Percentiles rank a stretch among this genome's conserved stretches.
Evolutionary conservation across 2,888 invertebrate genomes (phyloP).

Genomic region (Torymus texanus): DNA sequence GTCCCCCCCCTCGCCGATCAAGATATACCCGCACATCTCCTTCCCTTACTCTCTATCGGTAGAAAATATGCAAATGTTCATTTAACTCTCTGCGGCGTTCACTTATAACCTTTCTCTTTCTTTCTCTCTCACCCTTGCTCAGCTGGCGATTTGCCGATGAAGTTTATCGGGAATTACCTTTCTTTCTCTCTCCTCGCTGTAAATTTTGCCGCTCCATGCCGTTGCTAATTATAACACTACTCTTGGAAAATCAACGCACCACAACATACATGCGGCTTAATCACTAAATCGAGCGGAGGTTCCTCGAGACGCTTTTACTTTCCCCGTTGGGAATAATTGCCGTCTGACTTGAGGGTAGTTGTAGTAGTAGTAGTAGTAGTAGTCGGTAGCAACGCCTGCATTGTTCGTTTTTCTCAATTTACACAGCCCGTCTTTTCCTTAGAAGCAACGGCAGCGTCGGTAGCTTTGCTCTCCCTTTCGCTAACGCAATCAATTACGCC

Average conservation of each 20-base stretch:
- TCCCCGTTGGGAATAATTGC: no score
- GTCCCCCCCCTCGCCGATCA: neutral
- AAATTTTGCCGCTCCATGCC: no score
- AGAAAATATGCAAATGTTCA: constrained; percentile 39
- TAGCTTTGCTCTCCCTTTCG: neutral
- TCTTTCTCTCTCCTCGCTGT: no score
- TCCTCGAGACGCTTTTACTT: neutral
- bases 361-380: no score
- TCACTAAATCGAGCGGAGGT: constrained; percentile 7
- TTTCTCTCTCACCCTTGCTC: neutral
- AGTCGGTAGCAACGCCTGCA: neutral
- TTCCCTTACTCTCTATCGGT: no score
- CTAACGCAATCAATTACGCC: constrained; percentile 50
- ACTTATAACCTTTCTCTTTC: neutral
- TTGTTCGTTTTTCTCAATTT: constrained; percentile 30
- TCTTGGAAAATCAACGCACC: no score
- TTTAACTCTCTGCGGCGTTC: neutral
- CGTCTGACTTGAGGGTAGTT: no score
- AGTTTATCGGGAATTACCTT: constrained; percentile 17
- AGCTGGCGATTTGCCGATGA: constrained; percentile 24
- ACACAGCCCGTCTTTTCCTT: neutral
- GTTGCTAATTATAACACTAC: no score
- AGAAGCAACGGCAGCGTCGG: no score
- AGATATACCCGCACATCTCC: no score
- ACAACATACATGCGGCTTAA: constrained; percentile 2